Evolutionary conservation across 1,140 invertebrate genomes (phyloP).

Genomic region (Tribolium castaneum): DNA sequence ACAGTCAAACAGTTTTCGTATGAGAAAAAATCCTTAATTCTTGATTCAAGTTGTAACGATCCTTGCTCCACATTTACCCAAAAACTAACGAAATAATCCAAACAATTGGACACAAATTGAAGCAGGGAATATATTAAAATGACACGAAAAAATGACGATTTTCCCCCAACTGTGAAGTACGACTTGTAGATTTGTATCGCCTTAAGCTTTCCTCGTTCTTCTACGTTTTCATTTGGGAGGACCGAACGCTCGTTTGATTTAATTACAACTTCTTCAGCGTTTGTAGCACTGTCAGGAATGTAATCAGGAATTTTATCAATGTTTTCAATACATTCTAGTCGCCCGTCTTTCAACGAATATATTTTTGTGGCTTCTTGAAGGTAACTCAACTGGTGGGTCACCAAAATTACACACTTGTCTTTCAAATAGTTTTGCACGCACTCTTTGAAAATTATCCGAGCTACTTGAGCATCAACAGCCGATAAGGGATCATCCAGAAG

Average conservation of each 20-base stretch:
- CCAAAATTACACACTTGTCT: slow-evolving; percentile 78
- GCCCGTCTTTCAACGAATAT: slow-evolving; percentile 69
- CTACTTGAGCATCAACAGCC: slow-evolving; percentile 78
- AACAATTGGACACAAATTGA: background rate
- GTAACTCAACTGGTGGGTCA: slow-evolving; percentile 88
- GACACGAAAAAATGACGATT: no score
- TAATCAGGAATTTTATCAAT: background rate
- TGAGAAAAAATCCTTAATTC: background rate
- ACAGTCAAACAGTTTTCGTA: background rate
- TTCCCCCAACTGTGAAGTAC: background rate
- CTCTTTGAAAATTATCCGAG: slow-evolving; percentile 77
- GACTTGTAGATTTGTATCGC: background rate
- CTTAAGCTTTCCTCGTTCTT: background rate
- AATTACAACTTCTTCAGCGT: background rate
- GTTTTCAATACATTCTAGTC: slow-evolving; percentile 60
- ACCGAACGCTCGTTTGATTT: background rate
- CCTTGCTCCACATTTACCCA: background rate
- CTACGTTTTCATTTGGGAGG: background rate
- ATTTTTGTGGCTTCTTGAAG: background rate
- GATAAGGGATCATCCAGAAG: slow-evolving; percentile 13
- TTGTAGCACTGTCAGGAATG: background rate
- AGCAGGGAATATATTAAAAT: background rate
- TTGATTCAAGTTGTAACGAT: background rate
- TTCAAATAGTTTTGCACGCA: slow-evolving; percentile 74
- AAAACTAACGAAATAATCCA: background rate